Base-by-base conservation (phyloP, 2,113 vertebrate species). In the Rhinoderma darwinii region DNA sequence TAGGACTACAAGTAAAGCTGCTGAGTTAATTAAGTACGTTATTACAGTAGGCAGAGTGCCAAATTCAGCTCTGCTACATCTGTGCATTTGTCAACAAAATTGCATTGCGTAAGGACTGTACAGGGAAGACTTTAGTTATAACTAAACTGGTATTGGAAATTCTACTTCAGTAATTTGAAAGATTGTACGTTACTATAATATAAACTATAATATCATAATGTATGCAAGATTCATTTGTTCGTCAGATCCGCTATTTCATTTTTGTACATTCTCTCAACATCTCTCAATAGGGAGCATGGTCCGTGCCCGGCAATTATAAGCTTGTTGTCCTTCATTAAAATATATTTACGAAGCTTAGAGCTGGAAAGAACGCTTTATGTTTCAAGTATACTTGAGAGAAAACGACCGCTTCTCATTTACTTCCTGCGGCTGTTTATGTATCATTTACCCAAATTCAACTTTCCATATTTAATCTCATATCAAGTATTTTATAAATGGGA, bases 361-460 rank as follows among this genome's bases (percentile, higher is more conserved):
- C 25, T 56, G 78, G 20, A 81, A 59, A 81, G 12, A 61, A 81
- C 37, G 18, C 54, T 43, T 81, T 30, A 77, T 50, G 1, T 37
- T 4, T 77, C 27, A 77, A 77, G 74, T 50, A 77, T 43, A 39
- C 77, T n/a, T 81, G 37, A 81, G 37, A 61, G 37, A 56, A 81
- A 81, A 63, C 25, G 61, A 41, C 12, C 22, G 4, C 25, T 81
- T 81, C 22, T 63, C 54, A 61, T 43, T 63, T 61, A 43, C 32
- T 61, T 63, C 56, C 78, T 43, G 78, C 27, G 35, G 78, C 18
- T 81, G 78, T 81, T 81, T 61, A 63, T 59, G 43, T 81, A 63
- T 9, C n/a, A 41, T 81, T 61, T 81, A 27, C 35, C 17, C 7
- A 50, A 77, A 30, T 77, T 50, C 50, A 32, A 81, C 54, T 41